phyloP scores from a whole-genome alignment of 2,888 invertebrate genomes.

The Parascotia fuliginaria region DNA sequence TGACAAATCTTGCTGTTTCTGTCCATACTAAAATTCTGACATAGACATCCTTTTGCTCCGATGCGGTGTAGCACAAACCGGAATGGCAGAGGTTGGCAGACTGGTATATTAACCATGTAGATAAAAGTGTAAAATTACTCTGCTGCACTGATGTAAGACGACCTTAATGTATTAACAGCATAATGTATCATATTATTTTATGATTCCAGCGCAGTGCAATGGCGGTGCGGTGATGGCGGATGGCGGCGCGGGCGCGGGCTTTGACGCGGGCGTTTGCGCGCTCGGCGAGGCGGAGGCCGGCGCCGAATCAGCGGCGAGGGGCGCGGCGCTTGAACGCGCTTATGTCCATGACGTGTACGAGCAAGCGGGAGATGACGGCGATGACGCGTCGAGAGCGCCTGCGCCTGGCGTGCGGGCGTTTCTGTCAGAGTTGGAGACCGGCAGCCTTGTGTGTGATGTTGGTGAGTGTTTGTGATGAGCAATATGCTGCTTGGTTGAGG shows the following conservation, averaged over 20 bases:
- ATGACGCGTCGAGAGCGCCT: slow-evolving; percentile 65
- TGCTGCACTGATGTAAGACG: too few relatives aligned
- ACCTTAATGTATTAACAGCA: too few relatives aligned
- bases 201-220: slow-evolving; percentile 69
- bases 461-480: slow-evolving; percentile 86
- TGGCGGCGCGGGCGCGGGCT: slow-evolving; percentile 64
- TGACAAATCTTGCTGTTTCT: too few relatives aligned
- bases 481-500: too few relatives aligned
- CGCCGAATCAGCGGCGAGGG: slow-evolving; percentile 67
- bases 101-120: too few relatives aligned
- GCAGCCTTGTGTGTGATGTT: slow-evolving; percentile 97
- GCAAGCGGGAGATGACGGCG: slow-evolving; percentile 90
- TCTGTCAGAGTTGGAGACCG: slow-evolving; percentile 94
- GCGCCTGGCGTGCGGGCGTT: slow-evolving; percentile 93
- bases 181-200: not conserved
- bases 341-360: slow-evolving; percentile 99
- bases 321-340: slow-evolving; percentile 85
- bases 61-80: too few relatives aligned
- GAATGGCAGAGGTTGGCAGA: too few relatives aligned
- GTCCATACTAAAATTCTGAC: too few relatives aligned
- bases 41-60: too few relatives aligned
- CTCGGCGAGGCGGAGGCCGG: slow-evolving; percentile 35
- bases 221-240: slow-evolving; percentile 83
- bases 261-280: slow-evolving; percentile 30
- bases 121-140: too few relatives aligned